A percentile compares a stretch with the other conserved stretches of the same genome.
phyloP scores from a whole-genome alignment of 2,113 vertebrate genomes.

The Phylloscopus trochilus region DNA sequence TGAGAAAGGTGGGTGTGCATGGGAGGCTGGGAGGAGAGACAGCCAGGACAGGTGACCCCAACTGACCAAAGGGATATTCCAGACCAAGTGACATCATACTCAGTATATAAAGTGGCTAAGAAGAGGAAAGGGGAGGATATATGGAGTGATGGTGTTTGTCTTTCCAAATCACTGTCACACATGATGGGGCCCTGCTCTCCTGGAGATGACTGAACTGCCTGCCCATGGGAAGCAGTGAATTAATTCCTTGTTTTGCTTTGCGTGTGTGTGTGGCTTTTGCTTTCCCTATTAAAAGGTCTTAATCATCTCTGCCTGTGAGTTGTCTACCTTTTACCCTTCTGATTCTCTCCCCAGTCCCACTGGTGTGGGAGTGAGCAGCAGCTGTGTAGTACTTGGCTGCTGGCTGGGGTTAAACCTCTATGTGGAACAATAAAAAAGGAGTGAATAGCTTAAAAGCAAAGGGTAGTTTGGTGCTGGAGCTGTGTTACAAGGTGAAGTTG shows the following conservation, averaged over 20 bases:
- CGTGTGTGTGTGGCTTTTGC: not conserved
- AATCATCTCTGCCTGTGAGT: not conserved
- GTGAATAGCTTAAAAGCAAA: not conserved
- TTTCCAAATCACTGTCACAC: fast-evolving
- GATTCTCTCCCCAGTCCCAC: not conserved
- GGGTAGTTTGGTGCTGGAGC: not conserved
- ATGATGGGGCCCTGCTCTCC: not conserved
- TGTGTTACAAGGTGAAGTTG: not conserved
- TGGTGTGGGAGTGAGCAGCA: not conserved
- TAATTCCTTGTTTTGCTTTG: not conserved
- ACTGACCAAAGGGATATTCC: not conserved
- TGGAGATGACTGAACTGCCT: not conserved
- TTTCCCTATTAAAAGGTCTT: not conserved
- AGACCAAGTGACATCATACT: not conserved
- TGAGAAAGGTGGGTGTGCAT: fast-evolving
- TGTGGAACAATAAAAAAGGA: not conserved
- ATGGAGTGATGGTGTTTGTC: not conserved
- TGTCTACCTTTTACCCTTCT: not conserved
- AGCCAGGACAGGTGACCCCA: not conserved
- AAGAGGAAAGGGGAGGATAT: too few species aligned
- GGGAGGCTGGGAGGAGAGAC: not conserved
- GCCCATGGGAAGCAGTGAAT: not conserved
- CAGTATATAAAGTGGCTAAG: not conserved
- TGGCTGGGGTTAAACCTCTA: not conserved
- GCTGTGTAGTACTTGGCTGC: not conserved